Evolutionary conservation across 2,888 invertebrate genomes (phyloP), one percentile per base, ranked within the genome.

Genomic region (Lochmaea capreae): DNA sequence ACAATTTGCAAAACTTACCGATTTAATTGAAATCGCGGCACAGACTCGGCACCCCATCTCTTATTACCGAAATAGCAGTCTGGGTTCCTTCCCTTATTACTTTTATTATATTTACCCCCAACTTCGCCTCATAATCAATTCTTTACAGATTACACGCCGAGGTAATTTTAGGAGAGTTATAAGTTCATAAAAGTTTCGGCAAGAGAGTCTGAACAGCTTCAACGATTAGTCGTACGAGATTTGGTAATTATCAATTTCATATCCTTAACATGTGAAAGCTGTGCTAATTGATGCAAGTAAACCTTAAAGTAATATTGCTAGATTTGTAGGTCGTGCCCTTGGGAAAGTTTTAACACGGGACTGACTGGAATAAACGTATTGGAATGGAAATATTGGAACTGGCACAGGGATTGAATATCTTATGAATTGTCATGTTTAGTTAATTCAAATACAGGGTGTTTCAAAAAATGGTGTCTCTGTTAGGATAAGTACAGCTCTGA

Each of bases 81-180:
- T 68, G 71, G 43, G 65, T 71, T 71, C 57, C 71, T 70, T 61
- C 66, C 70, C 69, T 73, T 73, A 73, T 73, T 73, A 73, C 65
- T 65, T 73, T 73, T 65, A 67, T 72, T 67, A 73, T 73, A 73
- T 73, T 73, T 73, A 65, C 69, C 73, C 65, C 73, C 46, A 57
- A 59, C 26, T 66, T 62, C 43, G 58, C 49, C 70, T 71, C 57
- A 57, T 70, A 69, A 70, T 70, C 73, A 70, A 73, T 73, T 70
- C 70, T 73, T 67, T 66, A 39, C 73, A 70, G 57, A 73, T 73
- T 73, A 70, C 65, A 70, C 73, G 68, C 43, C 66, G 62, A 73
- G 70, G 69, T 66, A 73, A 70, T 73, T 73, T 73, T 49, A 57
- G 69, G 62, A 63, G 70, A 73, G 73, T 73, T 73, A 73, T 73